A percentile compares a stretch with the other conserved stretches of the same genome.
Conservation (phyloP, 2,888 invertebrate species). For the Mythimna lalbum region DNA sequence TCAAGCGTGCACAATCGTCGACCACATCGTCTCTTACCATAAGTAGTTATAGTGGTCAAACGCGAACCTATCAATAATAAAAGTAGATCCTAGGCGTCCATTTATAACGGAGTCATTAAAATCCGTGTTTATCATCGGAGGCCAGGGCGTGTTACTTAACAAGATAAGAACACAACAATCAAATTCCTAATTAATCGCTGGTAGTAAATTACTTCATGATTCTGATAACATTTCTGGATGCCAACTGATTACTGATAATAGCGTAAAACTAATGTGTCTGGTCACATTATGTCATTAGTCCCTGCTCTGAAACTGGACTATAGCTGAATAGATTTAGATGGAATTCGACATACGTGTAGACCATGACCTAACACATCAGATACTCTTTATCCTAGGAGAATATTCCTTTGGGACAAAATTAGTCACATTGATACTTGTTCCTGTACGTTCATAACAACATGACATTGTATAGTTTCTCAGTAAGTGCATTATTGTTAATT, state of each 20-base stretch:
- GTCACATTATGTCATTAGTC: not conserved
- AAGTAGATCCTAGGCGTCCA: not conserved
- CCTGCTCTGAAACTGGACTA: not conserved
- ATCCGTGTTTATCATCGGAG: slow-evolving; percentile 37
- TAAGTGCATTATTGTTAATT: too few relatives aligned
- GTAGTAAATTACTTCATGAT: slow-evolving; percentile 44
- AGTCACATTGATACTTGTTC: too few relatives aligned
- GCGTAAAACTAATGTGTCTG: not conserved
- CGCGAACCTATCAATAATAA: not conserved
- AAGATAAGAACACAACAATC: slow-evolving; percentile 49
- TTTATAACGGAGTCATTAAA: slow-evolving; percentile 9
- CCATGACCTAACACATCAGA: too few relatives aligned
- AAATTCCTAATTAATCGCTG: slow-evolving; percentile 51
- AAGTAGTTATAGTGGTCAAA: not conserved
- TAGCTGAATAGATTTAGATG: too few relatives aligned
- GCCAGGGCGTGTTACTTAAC: slow-evolving; percentile 40
- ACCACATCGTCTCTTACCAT: not conserved
- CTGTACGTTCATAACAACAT: too few relatives aligned
- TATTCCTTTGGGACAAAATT: too few relatives aligned
- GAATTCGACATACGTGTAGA: too few relatives aligned
- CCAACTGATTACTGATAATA: slow-evolving; percentile 13
- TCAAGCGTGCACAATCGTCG: not conserved
- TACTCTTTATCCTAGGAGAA: too few relatives aligned
- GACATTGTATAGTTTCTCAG: too few relatives aligned
- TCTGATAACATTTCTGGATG: slow-evolving; percentile 38